phyloP scores from a whole-genome alignment of 2,888 invertebrate genomes.

The Vandiemenella viatica region DNA sequence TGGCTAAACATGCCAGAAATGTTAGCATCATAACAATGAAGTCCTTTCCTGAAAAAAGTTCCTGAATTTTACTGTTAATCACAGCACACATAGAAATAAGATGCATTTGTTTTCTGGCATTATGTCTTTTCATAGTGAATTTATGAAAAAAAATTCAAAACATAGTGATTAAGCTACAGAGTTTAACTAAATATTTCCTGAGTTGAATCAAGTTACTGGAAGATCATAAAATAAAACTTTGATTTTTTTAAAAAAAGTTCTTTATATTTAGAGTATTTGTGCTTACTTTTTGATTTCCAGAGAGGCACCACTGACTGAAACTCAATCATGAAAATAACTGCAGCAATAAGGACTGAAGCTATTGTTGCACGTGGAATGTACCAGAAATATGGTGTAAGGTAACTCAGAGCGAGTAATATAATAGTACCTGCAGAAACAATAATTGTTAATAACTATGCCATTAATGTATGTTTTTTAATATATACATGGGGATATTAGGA shows the following conservation, averaged over 20 bases:
- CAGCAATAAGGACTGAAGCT: slow-evolving; percentile 76
- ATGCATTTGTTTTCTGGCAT: no score
- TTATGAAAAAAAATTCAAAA: no score
- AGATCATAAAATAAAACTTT: no score
- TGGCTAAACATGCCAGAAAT: slow-evolving; percentile 47
- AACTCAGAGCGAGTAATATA: slow-evolving; percentile 64
- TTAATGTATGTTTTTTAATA: no score
- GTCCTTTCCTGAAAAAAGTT: slow-evolving; percentile 35
- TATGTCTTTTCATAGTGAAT: no score
- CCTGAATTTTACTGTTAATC: no score
- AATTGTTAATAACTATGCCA: no score
- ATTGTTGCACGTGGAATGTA: slow-evolving; percentile 73
- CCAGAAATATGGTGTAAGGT: slow-evolving; percentile 75
- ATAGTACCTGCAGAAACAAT: slow-evolving; percentile 45
- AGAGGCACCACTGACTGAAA: slow-evolving; percentile 34
- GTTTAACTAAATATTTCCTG: not conserved
- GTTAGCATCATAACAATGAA: slow-evolving; percentile 50
- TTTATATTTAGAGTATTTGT: no score
- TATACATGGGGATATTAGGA: no score
- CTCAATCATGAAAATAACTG: slow-evolving; percentile 70
- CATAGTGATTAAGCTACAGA: no score
- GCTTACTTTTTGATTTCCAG: slow-evolving; percentile 38
- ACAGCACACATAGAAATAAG: no score
- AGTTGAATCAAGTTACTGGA: not conserved
- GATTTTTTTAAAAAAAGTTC: no score